These are phyloP conservation scores for Protobothrops mucrosquamatus DNA, from an alignment of 2,113 vertebrate species.

Conservation along the genomic window DNA sequence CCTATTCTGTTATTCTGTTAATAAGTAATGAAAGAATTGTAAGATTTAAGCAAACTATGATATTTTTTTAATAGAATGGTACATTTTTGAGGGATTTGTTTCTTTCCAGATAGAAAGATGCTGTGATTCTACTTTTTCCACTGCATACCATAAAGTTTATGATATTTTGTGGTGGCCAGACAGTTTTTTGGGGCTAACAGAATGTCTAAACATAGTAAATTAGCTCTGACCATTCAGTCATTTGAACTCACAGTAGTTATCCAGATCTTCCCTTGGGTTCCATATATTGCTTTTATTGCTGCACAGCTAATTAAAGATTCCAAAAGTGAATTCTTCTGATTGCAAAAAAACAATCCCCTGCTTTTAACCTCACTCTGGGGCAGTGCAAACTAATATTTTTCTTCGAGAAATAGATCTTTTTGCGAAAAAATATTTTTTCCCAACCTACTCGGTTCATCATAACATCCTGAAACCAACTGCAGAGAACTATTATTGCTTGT, in stretches of 20 bases:
- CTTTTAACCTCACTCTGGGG: constrained; percentile 31
- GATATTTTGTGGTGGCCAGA: constrained; percentile 18
- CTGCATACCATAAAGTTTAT: constrained; percentile 17
- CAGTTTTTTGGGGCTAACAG: constrained; percentile 1
- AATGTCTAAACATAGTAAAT: constrained; percentile 12
- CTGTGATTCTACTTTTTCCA: constrained; percentile 22
- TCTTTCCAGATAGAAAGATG: constrained; percentile 11
- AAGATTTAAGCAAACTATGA: neutral
- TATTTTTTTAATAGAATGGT: constrained; percentile 18
- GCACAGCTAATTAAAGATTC: constrained; percentile 27
- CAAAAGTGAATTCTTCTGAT: constrained; percentile 33
- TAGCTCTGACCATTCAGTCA: constrained; percentile 21
- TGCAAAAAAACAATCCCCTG: constrained; percentile 27
- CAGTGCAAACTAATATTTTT: constrained; percentile 21
- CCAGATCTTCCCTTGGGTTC: constrained; percentile 16
- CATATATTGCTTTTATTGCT: constrained; percentile 28
- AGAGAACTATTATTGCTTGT: neutral
- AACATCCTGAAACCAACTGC: neutral
- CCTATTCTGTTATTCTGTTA: too few species aligned
- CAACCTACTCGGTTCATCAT: constrained; percentile 15
- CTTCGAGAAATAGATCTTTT: constrained; percentile 33
- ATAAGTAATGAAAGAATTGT: neutral
- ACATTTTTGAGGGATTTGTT: neutral
- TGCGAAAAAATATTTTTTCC: constrained; percentile 25
- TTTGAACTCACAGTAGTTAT: constrained; percentile 10